Evolutionary conservation across 2,888 invertebrate species (phyloP).

Genomic region (Plagodis dolabraria): DNA sequence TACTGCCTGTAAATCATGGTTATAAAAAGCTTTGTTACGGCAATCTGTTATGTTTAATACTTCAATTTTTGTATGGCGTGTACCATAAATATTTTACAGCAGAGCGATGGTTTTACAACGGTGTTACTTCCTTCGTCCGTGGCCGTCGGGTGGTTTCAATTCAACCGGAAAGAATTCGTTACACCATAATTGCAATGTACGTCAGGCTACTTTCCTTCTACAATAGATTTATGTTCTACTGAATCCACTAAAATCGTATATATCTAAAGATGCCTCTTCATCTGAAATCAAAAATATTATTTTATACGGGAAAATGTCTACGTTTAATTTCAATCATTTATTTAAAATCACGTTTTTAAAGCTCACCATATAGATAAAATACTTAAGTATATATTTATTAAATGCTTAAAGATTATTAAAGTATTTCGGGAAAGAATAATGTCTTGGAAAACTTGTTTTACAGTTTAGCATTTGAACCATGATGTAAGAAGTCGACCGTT

Average conservation of each 20-base stretch:
- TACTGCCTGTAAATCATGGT: constrained; percentile 47
- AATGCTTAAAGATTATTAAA: no score
- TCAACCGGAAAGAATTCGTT: constrained; percentile 67
- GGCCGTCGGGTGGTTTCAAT: constrained; percentile 45
- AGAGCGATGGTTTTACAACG: constrained; percentile 57
- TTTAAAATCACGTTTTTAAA: no score
- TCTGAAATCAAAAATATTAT: no score
- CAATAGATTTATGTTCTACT: constrained; percentile 22
- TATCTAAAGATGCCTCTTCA: not conserved
- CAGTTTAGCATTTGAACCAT: no score
- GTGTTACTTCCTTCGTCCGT: constrained; percentile 59
- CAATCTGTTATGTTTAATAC: constrained; percentile 59
- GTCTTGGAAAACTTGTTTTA: no score
- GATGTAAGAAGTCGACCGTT: no score
- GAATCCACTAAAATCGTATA: not conserved
- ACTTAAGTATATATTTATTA: no score
- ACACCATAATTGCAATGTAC: constrained; percentile 41
- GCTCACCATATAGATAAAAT: no score
- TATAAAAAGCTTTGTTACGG: constrained; percentile 57
- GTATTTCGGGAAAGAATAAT: no score
- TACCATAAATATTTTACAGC: constrained; percentile 68
- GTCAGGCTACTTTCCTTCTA: constrained; percentile 23
- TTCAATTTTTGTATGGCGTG: constrained; percentile 51
- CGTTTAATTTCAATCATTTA: no score
- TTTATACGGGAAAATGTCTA: no score